Evolutionary conservation across 2,797 vertebrate genomes (phyloP).

Genomic region (Acanthornis magna): DNA sequence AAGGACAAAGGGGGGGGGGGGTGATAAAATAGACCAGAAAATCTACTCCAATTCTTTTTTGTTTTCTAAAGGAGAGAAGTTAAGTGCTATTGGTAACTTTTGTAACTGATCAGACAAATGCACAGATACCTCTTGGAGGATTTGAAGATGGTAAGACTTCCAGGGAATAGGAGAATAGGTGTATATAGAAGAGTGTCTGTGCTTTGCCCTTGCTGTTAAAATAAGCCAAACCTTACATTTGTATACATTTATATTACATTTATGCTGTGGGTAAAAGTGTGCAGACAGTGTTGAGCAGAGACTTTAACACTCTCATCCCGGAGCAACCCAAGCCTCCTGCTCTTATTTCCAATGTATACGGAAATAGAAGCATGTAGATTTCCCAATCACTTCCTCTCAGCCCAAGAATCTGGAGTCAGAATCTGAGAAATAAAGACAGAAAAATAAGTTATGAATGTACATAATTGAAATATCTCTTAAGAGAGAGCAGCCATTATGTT

Average conservation of each 20-base stretch:
- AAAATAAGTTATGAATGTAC: neutral
- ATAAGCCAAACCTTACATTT: neutral
- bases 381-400: neutral
- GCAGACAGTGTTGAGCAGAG: neutral
- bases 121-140: neutral
- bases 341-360: neutral
- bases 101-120: neutral
- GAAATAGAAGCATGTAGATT: neutral
- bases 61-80: neutral
- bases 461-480: neutral
- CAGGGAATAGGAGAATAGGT: neutral
- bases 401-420: neutral
- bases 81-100: neutral
- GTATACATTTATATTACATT: neutral
- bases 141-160: neutral
- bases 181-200: neutral
- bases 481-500: neutral
- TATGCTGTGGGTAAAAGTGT: neutral
- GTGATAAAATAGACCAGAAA: neutral
- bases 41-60: neutral
- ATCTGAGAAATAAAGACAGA: neutral
- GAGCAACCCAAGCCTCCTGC: neutral
- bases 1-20: fast-evolving
- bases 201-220: neutral
- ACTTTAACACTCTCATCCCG: neutral